These are phyloP conservation scores for Sinopyrophorus schimmeli DNA, from an alignment of 2,888 invertebrate genomes.

Conservation along the genomic window DNA sequence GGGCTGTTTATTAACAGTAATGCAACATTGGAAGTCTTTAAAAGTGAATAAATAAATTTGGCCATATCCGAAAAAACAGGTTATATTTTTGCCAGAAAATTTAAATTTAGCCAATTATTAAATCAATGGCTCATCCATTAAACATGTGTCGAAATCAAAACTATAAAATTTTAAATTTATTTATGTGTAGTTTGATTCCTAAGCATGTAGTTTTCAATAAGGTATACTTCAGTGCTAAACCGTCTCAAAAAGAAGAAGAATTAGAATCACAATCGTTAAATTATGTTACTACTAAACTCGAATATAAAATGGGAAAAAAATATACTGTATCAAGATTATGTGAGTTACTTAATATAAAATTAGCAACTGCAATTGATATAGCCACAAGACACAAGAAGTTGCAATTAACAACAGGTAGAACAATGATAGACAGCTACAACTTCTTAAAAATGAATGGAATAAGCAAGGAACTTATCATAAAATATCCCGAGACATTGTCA, in stretches of 20 bases:
- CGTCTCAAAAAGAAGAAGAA: slow-evolving; percentile 1
- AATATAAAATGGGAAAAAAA: slow-evolving; percentile 32
- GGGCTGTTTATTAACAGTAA: no score
- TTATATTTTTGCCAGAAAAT: no score
- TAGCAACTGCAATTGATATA: slow-evolving; percentile 21
- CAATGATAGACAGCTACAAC: slow-evolving; percentile 40
- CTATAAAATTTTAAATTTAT: no score
- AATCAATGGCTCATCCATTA: no score
- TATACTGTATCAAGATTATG: slow-evolving; percentile 30
- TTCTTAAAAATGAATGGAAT: slow-evolving; percentile 39
- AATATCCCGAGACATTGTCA: slow-evolving; percentile 44
- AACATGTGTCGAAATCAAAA: no score
- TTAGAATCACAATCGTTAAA: slow-evolving; percentile 5
- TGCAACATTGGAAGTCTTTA: no score
- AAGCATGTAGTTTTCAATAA: no score
- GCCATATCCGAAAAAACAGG: no score
- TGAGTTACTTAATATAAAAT: slow-evolving; percentile 29
- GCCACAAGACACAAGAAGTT: slow-evolving; percentile 17
- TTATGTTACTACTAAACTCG: slow-evolving; percentile 22
- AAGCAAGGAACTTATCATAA: slow-evolving; percentile 36
- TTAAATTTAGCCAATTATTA: no score
- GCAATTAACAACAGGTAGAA: slow-evolving; percentile 23
- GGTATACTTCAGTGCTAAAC: no score
- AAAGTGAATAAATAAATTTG: no score
- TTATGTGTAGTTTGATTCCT: no score